Percentiles rank a stretch among this genome's conserved stretches.
These are phyloP conservation scores for Anticlea derivata DNA, from an alignment of 2,888 invertebrate species.

Conservation along the genomic window DNA sequence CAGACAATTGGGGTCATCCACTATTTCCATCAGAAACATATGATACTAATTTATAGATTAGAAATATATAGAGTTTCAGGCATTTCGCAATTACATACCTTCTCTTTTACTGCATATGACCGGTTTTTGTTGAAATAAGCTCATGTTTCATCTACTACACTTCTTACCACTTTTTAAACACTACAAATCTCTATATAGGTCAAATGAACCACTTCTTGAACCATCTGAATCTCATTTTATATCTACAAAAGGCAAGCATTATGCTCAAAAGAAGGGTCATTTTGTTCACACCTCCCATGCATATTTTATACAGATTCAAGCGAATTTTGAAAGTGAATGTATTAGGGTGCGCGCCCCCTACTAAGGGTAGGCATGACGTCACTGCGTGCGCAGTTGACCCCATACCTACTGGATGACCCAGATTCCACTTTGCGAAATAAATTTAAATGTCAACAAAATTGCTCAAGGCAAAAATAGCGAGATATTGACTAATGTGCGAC, in stretches of 20 bases:
- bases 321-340: conserved; percentile 61
- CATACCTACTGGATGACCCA: conserved; percentile 60
- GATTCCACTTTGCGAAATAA: conserved; percentile 66
- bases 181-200: neutral
- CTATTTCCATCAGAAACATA: no score
- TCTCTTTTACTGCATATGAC: neutral
- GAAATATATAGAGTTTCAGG: no score
- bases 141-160: conserved; percentile 3
- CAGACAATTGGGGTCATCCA: no score
- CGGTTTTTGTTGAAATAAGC: neutral
- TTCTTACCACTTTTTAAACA: neutral
- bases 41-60: no score
- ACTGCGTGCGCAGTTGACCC: conserved; percentile 72
- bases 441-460: conserved; percentile 72
- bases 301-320: conserved; percentile 20
- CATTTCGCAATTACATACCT: neutral
- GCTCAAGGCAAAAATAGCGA: conserved; percentile 48
- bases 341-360: conserved; percentile 47
- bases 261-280: neutral
- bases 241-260: neutral
- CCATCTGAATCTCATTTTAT: no score
- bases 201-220: neutral
- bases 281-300: conserved; percentile 6
- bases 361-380: conserved; percentile 64
- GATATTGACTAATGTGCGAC: conserved; percentile 60